Conservation (phyloP, 2,888 invertebrate genomes). For the Lacanobia oleracea region DNA sequence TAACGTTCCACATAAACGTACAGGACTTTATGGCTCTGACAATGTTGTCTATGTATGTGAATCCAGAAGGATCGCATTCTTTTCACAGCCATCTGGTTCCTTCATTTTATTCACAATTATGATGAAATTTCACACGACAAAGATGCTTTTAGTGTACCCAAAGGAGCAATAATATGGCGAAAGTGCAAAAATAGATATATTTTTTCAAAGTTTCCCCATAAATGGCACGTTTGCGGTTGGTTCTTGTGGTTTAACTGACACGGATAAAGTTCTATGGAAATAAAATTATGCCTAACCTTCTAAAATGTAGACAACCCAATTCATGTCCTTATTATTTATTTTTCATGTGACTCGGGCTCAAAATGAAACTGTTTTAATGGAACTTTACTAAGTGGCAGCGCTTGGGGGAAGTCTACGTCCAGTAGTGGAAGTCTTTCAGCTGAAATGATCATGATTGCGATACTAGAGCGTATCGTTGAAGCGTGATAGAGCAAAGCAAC, state of each 20-base stretch:
- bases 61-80: background rate
- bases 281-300: background rate
- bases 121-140: constrained; percentile 30
- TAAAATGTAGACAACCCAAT: background rate
- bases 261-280: background rate
- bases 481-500: background rate
- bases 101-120: constrained; percentile 28
- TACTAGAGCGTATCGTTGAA: background rate
- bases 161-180: constrained; percentile 8
- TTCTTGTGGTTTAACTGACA: background rate
- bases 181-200: constrained; percentile 18
- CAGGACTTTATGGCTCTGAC: constrained; percentile 24
- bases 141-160: constrained; percentile 29
- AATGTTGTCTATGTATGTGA: background rate
- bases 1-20: constrained; percentile 31
- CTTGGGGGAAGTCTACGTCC: background rate
- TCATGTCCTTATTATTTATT: too few species aligned
- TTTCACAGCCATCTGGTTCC: background rate
- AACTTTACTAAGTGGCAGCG: background rate
- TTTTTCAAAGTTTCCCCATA: constrained; percentile 12
- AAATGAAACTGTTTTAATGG: background rate
- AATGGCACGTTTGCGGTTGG: background rate
- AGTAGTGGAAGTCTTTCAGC: background rate
- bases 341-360: background rate
- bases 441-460: background rate